Evolutionary conservation across 2,113 vertebrate genomes (phyloP).

Genomic region (Acanthisitta chloris): DNA sequence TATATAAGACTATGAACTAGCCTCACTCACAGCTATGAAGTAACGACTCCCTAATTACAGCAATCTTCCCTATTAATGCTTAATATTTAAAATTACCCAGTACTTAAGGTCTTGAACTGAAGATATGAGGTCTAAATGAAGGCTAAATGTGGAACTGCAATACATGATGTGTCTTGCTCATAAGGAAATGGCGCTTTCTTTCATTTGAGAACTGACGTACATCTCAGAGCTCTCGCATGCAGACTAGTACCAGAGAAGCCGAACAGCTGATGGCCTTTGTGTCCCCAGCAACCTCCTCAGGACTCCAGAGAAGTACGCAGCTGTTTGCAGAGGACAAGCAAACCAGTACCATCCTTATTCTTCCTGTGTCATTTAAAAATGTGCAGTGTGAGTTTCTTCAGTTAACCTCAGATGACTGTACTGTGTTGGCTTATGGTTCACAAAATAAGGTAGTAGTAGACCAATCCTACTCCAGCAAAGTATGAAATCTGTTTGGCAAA

Average conservation of each 20-base stretch:
- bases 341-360: background rate
- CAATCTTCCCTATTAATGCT: constrained; percentile 12
- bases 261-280: background rate
- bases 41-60: constrained; percentile 7
- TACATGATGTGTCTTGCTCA: background rate
- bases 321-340: background rate
- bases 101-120: constrained; percentile 22
- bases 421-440: background rate
- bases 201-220: background rate
- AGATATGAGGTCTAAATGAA: background rate
- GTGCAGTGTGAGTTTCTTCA: background rate
- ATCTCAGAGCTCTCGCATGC: background rate
- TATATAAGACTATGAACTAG: background rate
- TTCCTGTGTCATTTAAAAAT: background rate
- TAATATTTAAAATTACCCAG: constrained; percentile 32
- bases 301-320: background rate
- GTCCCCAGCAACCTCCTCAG: background rate
- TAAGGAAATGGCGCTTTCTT: background rate
- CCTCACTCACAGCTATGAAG: background rate
- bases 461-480: background rate
- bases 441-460: background rate
- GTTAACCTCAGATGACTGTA: background rate
- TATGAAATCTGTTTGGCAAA: background rate
- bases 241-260: background rate
- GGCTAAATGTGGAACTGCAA: background rate